Percentiles rank a stretch among this genome's conserved stretches.
phyloP scores from a whole-genome alignment of 2,113 vertebrate species.

The Trichechus manatus region DNA sequence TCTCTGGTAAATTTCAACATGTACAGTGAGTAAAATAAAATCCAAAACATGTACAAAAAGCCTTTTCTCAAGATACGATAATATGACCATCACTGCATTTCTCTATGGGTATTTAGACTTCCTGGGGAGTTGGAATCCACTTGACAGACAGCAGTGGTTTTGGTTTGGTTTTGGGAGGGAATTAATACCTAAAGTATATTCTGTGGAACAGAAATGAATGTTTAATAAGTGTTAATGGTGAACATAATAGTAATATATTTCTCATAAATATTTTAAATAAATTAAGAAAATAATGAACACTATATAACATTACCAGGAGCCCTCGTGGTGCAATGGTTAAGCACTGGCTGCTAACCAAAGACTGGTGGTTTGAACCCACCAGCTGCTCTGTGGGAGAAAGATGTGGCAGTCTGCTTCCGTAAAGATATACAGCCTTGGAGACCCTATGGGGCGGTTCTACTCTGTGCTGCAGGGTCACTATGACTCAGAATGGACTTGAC shows the following conservation, averaged over 20 bases:
- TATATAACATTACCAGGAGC: neutral
- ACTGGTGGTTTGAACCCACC: no score
- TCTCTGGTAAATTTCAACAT: neutral
- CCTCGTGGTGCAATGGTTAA: no score
- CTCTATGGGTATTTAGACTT: neutral
- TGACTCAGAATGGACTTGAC: no score
- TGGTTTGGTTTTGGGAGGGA: no score
- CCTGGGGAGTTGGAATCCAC: neutral
- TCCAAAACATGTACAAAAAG: neutral
- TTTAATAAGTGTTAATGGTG: neutral
- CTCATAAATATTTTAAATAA: neutral
- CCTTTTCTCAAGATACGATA: rapidly evolving
- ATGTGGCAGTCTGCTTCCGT: no score
- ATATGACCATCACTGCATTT: neutral
- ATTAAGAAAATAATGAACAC: slow-evolving; percentile 16
- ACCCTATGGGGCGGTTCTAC: no score
- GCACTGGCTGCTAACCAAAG: no score
- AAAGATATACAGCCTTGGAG: no score
- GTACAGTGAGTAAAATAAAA: neutral
- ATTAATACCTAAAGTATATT: neutral
- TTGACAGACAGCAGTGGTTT: no score
- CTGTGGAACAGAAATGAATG: neutral
- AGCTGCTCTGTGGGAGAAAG: no score
- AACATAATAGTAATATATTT: neutral
- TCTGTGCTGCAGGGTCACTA: no score